Percentiles rank a stretch among this genome's conserved stretches.
Evolutionary conservation across 2,113 vertebrate genomes (phyloP).

Genomic region (Tauraco erythrolophus): DNA sequence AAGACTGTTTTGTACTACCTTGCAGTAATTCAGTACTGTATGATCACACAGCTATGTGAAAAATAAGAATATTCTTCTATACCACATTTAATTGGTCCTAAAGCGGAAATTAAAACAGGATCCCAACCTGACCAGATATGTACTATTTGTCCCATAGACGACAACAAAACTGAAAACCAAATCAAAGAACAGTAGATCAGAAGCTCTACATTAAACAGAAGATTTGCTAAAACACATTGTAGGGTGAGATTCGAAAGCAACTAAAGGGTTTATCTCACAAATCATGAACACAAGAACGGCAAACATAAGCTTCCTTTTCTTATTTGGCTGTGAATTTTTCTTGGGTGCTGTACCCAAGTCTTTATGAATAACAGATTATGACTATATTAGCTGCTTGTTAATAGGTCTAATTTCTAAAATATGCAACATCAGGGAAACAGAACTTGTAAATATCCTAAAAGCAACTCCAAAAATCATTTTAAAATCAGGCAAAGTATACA

Average conservation of each 20-base stretch:
- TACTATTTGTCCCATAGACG: neutral
- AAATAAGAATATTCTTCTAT: neutral
- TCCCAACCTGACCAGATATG: neutral
- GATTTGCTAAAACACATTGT: neutral
- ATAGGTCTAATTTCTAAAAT: neutral
- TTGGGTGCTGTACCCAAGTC: neutral
- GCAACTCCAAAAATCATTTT: neutral
- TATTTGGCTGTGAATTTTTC: neutral
- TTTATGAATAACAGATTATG: neutral
- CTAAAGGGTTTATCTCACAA: neutral
- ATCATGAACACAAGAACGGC: neutral
- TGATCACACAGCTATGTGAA: rapidly evolving
- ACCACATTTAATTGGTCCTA: neutral
- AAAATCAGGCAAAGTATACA: neutral
- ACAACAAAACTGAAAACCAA: neutral
- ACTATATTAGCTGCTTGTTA: neutral
- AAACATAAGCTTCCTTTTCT: neutral
- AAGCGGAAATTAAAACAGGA: neutral
- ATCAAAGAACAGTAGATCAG: neutral
- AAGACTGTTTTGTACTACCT: neutral
- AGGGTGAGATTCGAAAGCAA: neutral
- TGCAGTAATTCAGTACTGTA: neutral
- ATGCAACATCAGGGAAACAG: neutral
- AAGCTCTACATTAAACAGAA: neutral
- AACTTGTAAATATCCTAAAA: neutral